Percentiles rank a stretch among this genome's conserved stretches.
These are phyloP conservation scores for Champsocephalus gunnari DNA, from an alignment of 2,797 vertebrate genomes.

Conservation along the genomic window DNA sequence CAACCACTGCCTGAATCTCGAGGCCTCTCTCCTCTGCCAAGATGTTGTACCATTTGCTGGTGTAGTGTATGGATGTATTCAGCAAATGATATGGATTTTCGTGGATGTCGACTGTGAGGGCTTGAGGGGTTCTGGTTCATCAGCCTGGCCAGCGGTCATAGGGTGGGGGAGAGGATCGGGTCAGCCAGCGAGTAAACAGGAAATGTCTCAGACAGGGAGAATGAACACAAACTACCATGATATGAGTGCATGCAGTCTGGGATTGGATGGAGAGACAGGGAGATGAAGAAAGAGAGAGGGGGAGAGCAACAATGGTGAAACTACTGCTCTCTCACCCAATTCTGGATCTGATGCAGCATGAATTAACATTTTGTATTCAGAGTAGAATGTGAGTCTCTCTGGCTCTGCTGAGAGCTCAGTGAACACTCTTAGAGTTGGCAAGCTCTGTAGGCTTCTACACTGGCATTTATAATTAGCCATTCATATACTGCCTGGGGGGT, in stretches of 20 bases:
- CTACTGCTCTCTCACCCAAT: conserved; percentile 73
- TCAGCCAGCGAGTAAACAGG: conserved; percentile 59
- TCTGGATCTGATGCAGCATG: conserved; percentile 77
- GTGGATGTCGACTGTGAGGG: conserved; percentile 39
- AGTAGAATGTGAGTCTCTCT: conserved; percentile 76
- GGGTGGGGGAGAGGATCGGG: conserved; percentile 30
- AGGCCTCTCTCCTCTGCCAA: conserved; percentile 22
- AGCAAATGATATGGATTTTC: conserved; percentile 66
- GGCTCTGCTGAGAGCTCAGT: conserved; percentile 77
- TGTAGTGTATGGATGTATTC: conserved; percentile 62
- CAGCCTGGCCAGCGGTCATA: conserved; percentile 47
- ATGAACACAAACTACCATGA: conserved; percentile 51
- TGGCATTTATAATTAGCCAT: conserved; percentile 77
- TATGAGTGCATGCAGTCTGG: conserved; percentile 50
- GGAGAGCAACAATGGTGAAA: conserved; percentile 59
- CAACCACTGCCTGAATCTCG: conserved; percentile 63
- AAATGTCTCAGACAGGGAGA: conserved; percentile 52
- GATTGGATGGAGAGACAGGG: conserved; percentile 39
- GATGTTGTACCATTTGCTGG: conserved; percentile 43
- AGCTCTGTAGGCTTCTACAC: conserved; percentile 66
- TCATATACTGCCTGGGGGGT: conserved; percentile 57
- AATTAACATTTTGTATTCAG: conserved; percentile 86
- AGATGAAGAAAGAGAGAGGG: conserved; percentile 39
- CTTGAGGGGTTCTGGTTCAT: conserved; percentile 56
- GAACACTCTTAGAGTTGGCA: conserved; percentile 80